Evolutionary conservation across 1,140 invertebrate species (phyloP), one percentile per base, ranked within the genome.

Genomic region (Oppia nitens): DNA sequence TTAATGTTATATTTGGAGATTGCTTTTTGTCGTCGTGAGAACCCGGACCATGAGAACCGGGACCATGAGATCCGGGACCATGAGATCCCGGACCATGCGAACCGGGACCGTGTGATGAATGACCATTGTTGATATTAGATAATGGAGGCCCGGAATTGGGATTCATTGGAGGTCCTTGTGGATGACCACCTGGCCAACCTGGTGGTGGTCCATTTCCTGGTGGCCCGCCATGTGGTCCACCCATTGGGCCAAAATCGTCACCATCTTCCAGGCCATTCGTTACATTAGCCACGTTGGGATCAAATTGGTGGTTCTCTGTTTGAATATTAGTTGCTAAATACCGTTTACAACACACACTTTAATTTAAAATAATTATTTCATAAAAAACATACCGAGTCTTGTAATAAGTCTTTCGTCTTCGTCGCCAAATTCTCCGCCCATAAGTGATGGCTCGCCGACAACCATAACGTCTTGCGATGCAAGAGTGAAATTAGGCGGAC

Each of bases 381-480:
- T 40, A 23, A 24, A 21, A 21, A 27, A 25, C n/a, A 50, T 57
- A 57, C 56, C 56, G 60, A 98, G 78, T 67, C 94, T 80, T 40
- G 93, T 97, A 63, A 98, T 98, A 57, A 97, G 77, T 63, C 95
- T 79, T 73, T 98, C 95, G 70, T 98, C 94, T 71, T 98, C 93
- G 70, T 98, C 94, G 26, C 94, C 94, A 72, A 97, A 98, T 73
- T 98, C 95, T 50, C 94, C 93, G 49, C 95, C 94, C 95, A 98
- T 98, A 54, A 98, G 76, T 3, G 93, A 96, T 48, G 95, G 95
- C 70, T 98, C 95, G 63, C 94, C 94, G 17, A 98, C 95, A 27
- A 98, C 92, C 95, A 98, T 98, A 63, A 98, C 94, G 75, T 98
- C 95, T 85, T 91, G 88, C 48, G 87, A 89, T 59, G 88, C 87